phyloP scores from a whole-genome alignment of 37 sponge, comb jelly and placozoan genomes.

The Ianthella basta region DNA sequence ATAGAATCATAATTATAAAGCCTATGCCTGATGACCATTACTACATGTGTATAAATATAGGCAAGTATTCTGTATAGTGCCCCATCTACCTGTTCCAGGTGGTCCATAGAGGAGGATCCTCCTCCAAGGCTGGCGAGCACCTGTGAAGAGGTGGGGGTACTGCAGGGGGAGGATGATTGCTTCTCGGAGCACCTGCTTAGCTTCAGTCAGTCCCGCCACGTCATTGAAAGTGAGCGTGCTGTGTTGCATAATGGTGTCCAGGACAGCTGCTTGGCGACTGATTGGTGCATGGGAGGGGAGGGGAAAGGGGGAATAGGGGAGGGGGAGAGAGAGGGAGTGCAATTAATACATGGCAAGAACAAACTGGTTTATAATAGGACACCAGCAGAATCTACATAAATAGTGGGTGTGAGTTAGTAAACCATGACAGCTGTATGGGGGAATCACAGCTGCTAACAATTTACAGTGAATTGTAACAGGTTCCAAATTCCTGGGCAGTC shows the following conservation, averaged over 20 bases:
- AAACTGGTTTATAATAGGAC: no score
- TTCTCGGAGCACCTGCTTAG: slow-evolving; percentile 76
- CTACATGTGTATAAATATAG: no score
- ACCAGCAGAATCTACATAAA: no score
- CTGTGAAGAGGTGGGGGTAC: slow-evolving; percentile 29
- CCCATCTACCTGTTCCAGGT: slow-evolving; percentile 74
- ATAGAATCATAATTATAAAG: no score
- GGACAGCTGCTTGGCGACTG: slow-evolving; percentile 53
- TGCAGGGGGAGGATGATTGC: slow-evolving; percentile 48
- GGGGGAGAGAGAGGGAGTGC: neutral
- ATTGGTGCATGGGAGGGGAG: neutral
- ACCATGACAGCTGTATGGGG: no score
- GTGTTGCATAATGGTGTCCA: slow-evolving; percentile 37
- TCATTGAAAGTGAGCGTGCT: slow-evolving; percentile 38
- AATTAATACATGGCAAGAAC: neutral
- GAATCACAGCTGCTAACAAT: no score
- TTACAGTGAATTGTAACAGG: no score
- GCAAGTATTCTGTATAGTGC: neutral
- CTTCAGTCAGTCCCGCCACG: slow-evolving; percentile 78
- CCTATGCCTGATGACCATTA: no score
- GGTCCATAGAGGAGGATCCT: slow-evolving; percentile 88
- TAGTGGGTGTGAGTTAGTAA: no score
- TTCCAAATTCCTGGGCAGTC: no score
- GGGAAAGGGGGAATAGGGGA: slow-evolving; percentile 7
- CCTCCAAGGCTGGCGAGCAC: slow-evolving; percentile 70